Evolutionary conservation across 2,888 invertebrate species (phyloP).

Genomic region (Augochlorella aurata): DNA sequence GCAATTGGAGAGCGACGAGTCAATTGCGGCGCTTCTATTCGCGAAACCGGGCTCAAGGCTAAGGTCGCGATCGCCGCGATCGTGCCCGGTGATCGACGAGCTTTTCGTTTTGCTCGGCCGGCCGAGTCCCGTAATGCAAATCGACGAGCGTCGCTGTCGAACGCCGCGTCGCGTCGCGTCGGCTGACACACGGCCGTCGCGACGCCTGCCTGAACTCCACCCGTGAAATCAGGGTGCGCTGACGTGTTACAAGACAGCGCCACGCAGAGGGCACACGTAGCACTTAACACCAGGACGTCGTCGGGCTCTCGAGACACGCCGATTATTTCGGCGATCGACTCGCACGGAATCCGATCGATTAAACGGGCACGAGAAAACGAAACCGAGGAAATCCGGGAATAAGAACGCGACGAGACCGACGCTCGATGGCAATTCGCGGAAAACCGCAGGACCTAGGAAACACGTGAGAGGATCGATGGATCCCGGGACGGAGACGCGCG

Average conservation of each 20-base stretch:
- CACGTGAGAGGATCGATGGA: not conserved
- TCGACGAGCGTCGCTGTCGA: slow-evolving; percentile 48
- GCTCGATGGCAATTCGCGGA: not conserved
- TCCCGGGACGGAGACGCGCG: not conserved
- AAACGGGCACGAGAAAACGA: slow-evolving; percentile 31
- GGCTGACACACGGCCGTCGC: slow-evolving; percentile 52
- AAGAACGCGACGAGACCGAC: not conserved
- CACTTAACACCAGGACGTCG: slow-evolving; percentile 74
- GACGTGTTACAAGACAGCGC: slow-evolving; percentile 73
- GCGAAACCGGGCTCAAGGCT: slow-evolving; percentile 48
- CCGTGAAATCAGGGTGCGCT: slow-evolving; percentile 62
- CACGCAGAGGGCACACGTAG: slow-evolving; percentile 74
- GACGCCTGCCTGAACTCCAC: slow-evolving; percentile 52
- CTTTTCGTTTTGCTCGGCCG: slow-evolving; percentile 29
- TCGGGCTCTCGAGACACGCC: slow-evolving; percentile 71
- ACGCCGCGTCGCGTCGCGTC: slow-evolving; percentile 28
- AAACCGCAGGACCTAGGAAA: not conserved
- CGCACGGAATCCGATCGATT: slow-evolving; percentile 63
- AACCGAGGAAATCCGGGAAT: not conserved
- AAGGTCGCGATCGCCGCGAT: slow-evolving; percentile 46
- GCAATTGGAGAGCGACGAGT: slow-evolving; percentile 15
- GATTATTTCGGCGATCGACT: slow-evolving; percentile 70
- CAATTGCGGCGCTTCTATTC: slow-evolving; percentile 36
- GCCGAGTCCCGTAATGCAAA: slow-evolving; percentile 48
- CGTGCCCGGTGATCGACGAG: slow-evolving; percentile 20